phyloP scores from a whole-genome alignment of 2,888 invertebrate genomes.

The Entomobrya multifasciata region DNA sequence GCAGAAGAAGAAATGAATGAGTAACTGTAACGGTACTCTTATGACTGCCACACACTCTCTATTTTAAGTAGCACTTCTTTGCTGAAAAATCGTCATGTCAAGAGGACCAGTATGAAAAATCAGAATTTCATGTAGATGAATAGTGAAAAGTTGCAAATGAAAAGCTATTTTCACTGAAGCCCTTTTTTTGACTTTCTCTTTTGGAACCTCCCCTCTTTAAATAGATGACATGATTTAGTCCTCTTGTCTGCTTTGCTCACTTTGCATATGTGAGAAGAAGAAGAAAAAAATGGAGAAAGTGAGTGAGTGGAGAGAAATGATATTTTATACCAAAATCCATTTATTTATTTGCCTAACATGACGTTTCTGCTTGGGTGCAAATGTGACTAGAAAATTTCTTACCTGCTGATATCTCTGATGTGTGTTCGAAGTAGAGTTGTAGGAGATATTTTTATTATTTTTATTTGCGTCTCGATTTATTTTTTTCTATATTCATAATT shows the following conservation, averaged over 20 bases:
- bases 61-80: constrained; percentile 37
- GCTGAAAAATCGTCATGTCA: constrained; percentile 76
- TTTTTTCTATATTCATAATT: constrained; percentile 42
- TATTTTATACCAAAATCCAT: constrained; percentile 24
- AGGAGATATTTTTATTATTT: constrained; percentile 1
- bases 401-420: not conserved
- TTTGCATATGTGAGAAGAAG: not conserved
- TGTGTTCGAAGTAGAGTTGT: not conserved
- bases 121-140: constrained; percentile 79
- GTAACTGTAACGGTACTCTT: constrained; percentile 14
- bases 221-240: constrained; percentile 37
- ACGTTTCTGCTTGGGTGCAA: constrained; percentile 41
- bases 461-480: not conserved
- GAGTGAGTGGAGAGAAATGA: not conserved
- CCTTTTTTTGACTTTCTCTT: constrained; percentile 54
- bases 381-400: constrained; percentile 13
- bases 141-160: constrained; percentile 77
- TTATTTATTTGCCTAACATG: constrained; percentile 51
- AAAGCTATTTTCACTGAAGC: constrained; percentile 65
- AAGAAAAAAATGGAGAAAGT: too few species aligned
- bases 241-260: not conserved
- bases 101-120: constrained; percentile 75
- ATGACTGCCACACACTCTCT: constrained; percentile 1
- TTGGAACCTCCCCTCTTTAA: constrained; percentile 27
- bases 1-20: not conserved